A percentile compares a stretch with the other conserved stretches of the same genome.
These are phyloP conservation scores for Phalangium opilio DNA, from an alignment of 2,888 invertebrate species.

Conservation along the genomic window DNA sequence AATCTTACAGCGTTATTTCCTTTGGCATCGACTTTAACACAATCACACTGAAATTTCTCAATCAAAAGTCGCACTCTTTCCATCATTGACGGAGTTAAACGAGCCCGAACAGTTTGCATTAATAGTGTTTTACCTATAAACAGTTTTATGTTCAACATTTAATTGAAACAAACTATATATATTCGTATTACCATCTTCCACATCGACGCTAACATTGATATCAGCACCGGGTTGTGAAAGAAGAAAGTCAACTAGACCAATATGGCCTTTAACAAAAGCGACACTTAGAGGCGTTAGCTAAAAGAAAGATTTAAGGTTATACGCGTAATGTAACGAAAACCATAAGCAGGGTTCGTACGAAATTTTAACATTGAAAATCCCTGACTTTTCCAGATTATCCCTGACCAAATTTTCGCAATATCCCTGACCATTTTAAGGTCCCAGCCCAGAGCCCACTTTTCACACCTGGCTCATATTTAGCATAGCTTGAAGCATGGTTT, in stretches of 20 bases:
- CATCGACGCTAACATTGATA: slow-evolving; percentile 31
- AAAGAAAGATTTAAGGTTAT: slow-evolving; percentile 8
- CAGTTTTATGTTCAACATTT: not conserved
- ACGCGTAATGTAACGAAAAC: too few relatives aligned
- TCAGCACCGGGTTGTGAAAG: slow-evolving; percentile 32
- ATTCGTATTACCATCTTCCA: slow-evolving; percentile 22
- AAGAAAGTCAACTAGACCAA: slow-evolving; percentile 34
- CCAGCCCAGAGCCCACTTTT: too few relatives aligned
- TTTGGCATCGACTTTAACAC: slow-evolving; percentile 29
- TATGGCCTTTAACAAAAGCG: slow-evolving; percentile 35
- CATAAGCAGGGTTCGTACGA: too few relatives aligned
- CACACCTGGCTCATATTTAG: too few relatives aligned
- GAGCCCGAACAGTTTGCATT: slow-evolving; percentile 29
- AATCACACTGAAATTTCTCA: slow-evolving; percentile 33
- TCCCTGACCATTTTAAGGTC: too few relatives aligned
- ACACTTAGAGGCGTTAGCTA: slow-evolving; percentile 37
- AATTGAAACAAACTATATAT: not conserved
- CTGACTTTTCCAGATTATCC: too few relatives aligned
- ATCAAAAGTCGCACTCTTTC: slow-evolving; percentile 32
- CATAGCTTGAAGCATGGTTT: too few relatives aligned
- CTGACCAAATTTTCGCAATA: too few relatives aligned
- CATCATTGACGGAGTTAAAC: slow-evolving; percentile 25
- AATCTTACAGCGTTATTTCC: slow-evolving; percentile 32
- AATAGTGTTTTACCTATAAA: slow-evolving; percentile 30
- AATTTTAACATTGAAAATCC: too few relatives aligned